Evolutionary conservation across 2,113 vertebrate genomes (phyloP).

Genomic region (Platycercus adscitus): DNA sequence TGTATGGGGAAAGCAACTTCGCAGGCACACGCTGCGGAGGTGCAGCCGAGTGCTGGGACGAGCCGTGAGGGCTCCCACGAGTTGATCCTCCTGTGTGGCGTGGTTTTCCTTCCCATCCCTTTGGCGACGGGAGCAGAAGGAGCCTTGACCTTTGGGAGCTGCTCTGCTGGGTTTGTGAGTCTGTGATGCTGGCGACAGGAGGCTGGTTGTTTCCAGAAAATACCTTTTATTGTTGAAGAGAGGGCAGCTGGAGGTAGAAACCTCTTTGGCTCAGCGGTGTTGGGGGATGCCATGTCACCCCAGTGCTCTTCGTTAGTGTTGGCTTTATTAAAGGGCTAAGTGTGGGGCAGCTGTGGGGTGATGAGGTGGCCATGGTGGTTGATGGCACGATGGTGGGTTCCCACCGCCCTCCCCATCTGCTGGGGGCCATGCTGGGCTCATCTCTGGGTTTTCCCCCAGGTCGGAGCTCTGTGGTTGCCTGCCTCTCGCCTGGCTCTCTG

Average conservation of each 20-base stretch:
- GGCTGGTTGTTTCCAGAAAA: not conserved
- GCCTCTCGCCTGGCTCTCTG: not conserved
- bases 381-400: not conserved
- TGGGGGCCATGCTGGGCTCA: not conserved
- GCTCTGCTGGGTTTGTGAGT: accelerated
- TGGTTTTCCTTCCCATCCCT: not conserved
- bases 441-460: no score
- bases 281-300: not conserved
- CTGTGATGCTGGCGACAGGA: not conserved
- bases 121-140: not conserved
- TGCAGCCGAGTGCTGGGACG: not conserved
- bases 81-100: not conserved
- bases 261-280: accelerated
- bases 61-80: not conserved
- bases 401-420: not conserved
- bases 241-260: not conserved
- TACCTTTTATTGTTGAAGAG: not conserved
- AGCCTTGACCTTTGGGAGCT: not conserved
- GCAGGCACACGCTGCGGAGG: not conserved
- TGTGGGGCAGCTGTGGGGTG: not conserved
- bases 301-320: accelerated
- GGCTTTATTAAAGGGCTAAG: not conserved
- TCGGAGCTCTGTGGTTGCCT: not conserved
- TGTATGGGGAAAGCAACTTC: not conserved
- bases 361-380: not conserved